These are phyloP conservation scores for Achroia grisella DNA, from an alignment of 1,140 invertebrate species.

Conservation along the genomic window DNA sequence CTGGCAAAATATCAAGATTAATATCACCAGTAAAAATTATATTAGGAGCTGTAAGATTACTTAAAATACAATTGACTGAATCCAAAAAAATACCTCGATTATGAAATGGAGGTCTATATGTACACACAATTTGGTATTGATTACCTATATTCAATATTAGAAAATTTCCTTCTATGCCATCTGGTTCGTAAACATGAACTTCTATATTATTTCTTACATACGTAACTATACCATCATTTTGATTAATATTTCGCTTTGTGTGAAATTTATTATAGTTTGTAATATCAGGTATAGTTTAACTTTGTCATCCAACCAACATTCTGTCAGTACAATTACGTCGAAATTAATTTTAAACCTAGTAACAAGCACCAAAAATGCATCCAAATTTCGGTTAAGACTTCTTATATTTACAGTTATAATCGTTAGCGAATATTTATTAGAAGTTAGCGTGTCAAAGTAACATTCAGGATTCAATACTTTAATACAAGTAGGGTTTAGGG, in stretches of 20 bases:
- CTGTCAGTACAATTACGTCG: conserved; percentile 4
- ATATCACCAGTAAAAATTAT: conserved; percentile 3
- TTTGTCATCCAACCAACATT: conserved; percentile 3
- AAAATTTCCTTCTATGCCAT: background rate
- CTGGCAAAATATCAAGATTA: conserved; percentile 5
- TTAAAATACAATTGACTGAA: background rate
- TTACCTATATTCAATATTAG: background rate
- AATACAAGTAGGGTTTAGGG: too few species aligned
- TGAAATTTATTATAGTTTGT: background rate
- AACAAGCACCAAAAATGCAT: background rate
- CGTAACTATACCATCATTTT: background rate
- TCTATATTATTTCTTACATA: background rate
- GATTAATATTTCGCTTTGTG: background rate
- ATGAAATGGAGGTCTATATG: conserved; percentile 2
- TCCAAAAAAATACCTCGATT: background rate
- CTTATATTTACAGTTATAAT: conserved; percentile 4
- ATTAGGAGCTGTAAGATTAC: background rate
- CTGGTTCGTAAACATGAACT: background rate
- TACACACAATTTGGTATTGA: background rate
- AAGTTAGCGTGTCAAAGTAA: too few species aligned
- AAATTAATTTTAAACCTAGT: conserved; percentile 1
- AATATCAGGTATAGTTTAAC: background rate
- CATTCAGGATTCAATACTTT: too few species aligned
- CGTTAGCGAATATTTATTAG: background rate
- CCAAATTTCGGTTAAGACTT: conserved; percentile 5